These are phyloP conservation scores for Eufriesea mexicana DNA, from an alignment of 1,140 invertebrate genomes.

Conservation along the genomic window DNA sequence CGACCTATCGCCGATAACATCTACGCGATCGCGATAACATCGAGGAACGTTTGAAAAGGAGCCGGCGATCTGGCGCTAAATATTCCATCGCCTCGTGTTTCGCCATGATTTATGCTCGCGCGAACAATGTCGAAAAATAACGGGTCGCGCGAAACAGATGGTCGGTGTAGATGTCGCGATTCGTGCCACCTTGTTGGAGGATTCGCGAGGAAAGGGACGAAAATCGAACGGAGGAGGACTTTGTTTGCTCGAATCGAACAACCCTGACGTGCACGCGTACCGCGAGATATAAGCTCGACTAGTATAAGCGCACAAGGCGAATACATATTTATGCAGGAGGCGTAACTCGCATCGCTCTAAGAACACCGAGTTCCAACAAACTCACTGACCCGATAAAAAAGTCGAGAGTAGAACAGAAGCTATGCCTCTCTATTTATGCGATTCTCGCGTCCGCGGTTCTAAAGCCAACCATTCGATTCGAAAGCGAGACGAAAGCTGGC, in stretches of 20 bases:
- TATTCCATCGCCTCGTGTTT: conserved; percentile 3
- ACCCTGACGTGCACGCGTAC: background rate
- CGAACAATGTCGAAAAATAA: conserved; percentile 36
- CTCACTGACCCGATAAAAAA: conserved; percentile 30
- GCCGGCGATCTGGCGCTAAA: conserved; percentile 22
- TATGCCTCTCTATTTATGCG: too few relatives aligned
- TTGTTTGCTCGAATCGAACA: background rate
- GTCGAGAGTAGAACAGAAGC: conserved; percentile 6
- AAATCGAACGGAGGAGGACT: too few relatives aligned
- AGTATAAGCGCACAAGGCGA: background rate
- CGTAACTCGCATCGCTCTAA: conserved; percentile 23
- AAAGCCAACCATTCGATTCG: background rate
- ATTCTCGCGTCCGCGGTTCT: background rate
- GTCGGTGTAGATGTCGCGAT: conserved; percentile 18
- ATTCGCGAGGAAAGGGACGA: background rate
- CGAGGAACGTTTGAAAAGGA: conserved; percentile 41
- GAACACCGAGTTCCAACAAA: background rate
- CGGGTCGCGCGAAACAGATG: conserved; percentile 10
- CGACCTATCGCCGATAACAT: conserved; percentile 32
- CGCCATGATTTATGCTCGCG: conserved; percentile 29
- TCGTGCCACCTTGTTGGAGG: too few relatives aligned
- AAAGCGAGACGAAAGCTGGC: conserved; percentile 11
- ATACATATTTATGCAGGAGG: conserved; percentile 37
- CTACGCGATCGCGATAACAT: conserved; percentile 51
- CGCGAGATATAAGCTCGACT: background rate